Evolutionary conservation across 2,888 invertebrate species (phyloP).

Genomic region (Ptychoptera contaminata): DNA sequence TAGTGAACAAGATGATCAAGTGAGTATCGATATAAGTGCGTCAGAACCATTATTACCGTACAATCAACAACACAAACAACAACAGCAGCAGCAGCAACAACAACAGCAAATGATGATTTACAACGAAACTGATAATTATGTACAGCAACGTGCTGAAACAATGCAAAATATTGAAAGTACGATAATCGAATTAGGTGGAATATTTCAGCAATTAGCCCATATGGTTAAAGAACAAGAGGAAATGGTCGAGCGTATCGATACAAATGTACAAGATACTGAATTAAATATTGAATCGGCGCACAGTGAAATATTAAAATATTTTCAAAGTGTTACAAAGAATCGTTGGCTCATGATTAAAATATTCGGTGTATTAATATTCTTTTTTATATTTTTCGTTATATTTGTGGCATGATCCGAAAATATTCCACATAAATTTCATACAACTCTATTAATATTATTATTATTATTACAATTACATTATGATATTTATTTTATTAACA

Average conservation of each 20-base stretch:
- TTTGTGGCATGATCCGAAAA: constrained; percentile 86
- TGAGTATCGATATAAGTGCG: constrained; percentile 68
- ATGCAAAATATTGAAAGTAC: constrained; percentile 99
- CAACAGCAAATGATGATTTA: constrained; percentile 56
- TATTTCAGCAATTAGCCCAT: constrained; percentile 87
- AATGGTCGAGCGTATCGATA: constrained; percentile 93
- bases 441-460: too few relatives aligned
- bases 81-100: constrained; percentile 35
- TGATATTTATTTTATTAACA: too few relatives aligned
- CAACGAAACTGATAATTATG: constrained; percentile 78
- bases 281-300: constrained; percentile 97
- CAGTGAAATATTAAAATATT: constrained; percentile 92
- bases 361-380: constrained; percentile 94
- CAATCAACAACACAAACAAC: constrained; percentile 18
- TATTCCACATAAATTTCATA: too few relatives aligned
- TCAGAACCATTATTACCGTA: constrained; percentile 30
- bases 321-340: constrained; percentile 91
- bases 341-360: constrained; percentile 99
- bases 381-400: constrained; percentile 97
- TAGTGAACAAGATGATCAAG: constrained; percentile 47
- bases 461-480: too few relatives aligned
- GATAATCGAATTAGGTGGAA: constrained; percentile 96
- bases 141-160: constrained; percentile 86
- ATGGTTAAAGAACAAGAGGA: constrained; percentile 84
- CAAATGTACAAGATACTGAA: constrained; percentile 89